These are phyloP conservation scores for Hirtodrosophila cameraria DNA, from an alignment of 2,888 invertebrate genomes.

Conservation along the genomic window DNA sequence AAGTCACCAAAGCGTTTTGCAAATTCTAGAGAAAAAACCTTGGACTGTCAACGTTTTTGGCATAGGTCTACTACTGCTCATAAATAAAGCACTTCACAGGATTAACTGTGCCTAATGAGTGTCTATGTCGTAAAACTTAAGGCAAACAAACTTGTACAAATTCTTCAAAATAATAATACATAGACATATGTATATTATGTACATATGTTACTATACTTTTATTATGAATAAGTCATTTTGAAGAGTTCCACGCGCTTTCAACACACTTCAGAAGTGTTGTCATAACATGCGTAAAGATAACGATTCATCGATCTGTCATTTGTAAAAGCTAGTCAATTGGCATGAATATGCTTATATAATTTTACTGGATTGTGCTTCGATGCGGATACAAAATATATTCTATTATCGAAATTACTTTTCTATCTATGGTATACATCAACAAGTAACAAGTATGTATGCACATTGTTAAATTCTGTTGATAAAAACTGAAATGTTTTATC, in stretches of 20 bases:
- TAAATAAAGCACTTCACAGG: conserved; percentile 4
- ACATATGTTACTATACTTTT: too few species aligned
- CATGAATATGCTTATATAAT: neutral
- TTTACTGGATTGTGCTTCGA: neutral
- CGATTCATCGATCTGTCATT: neutral
- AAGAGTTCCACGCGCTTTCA: neutral
- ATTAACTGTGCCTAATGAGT: neutral
- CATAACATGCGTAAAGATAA: conserved; percentile 1
- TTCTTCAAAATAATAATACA: neutral
- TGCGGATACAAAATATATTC: neutral
- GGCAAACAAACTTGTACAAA: neutral
- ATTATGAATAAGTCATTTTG: neutral
- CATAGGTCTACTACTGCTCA: neutral
- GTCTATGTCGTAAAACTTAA: neutral
- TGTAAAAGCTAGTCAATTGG: neutral
- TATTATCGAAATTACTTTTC: conserved; percentile 4
- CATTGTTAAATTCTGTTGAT: neutral
- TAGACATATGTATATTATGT: too few species aligned
- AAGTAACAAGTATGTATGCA: too few species aligned
- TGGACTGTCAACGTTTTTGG: neutral
- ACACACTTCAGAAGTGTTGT: neutral
- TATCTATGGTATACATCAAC: too few species aligned
- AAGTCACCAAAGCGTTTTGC: neutral
- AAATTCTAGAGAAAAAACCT: conserved; percentile 10
- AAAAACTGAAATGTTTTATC: neutral